Percentiles rank a stretch among this genome's conserved stretches.
These are phyloP conservation scores for Potamarius usumacintae DNA, from an alignment of 2,113 vertebrate genomes.

Conservation along the genomic window DNA sequence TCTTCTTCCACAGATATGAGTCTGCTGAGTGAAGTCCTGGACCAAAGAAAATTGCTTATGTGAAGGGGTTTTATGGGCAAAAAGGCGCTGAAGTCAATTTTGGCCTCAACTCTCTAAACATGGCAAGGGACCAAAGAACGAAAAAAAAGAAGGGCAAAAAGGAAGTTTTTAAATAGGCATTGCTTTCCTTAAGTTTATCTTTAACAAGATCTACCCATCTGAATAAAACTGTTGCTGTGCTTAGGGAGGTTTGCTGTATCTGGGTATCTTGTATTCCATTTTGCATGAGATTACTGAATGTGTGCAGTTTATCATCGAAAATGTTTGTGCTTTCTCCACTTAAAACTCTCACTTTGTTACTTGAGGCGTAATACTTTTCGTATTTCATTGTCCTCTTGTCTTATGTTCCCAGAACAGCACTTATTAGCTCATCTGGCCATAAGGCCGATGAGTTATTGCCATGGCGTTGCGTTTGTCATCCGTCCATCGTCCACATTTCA, in stretches of 20 bases:
- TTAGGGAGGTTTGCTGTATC: slow-evolving; percentile 2
- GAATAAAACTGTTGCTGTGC: neutral
- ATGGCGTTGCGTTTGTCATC: too few relatives aligned
- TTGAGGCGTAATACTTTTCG: neutral
- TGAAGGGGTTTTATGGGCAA: slow-evolving; percentile 7
- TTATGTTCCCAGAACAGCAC: too few relatives aligned
- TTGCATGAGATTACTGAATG: neutral
- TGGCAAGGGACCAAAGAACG: slow-evolving; percentile 21
- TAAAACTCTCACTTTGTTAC: slow-evolving; percentile 1
- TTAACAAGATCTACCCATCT: neutral
- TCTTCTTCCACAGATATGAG: slow-evolving; percentile 71
- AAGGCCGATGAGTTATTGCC: too few relatives aligned
- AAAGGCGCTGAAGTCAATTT: neutral
- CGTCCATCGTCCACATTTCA: too few relatives aligned
- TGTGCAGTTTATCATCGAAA: neutral
- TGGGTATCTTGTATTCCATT: neutral
- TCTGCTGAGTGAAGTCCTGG: slow-evolving; percentile 69
- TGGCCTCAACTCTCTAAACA: neutral
- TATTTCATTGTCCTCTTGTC: neutral
- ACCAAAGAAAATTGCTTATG: slow-evolving; percentile 14
- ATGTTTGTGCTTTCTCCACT: neutral
- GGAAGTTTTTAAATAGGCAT: neutral
- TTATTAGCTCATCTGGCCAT: too few relatives aligned
- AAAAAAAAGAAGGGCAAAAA: neutral
- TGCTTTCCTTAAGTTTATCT: neutral